phyloP scores from a whole-genome alignment of 2,113 vertebrate genomes.

The Nyctibius bracteatus region DNA sequence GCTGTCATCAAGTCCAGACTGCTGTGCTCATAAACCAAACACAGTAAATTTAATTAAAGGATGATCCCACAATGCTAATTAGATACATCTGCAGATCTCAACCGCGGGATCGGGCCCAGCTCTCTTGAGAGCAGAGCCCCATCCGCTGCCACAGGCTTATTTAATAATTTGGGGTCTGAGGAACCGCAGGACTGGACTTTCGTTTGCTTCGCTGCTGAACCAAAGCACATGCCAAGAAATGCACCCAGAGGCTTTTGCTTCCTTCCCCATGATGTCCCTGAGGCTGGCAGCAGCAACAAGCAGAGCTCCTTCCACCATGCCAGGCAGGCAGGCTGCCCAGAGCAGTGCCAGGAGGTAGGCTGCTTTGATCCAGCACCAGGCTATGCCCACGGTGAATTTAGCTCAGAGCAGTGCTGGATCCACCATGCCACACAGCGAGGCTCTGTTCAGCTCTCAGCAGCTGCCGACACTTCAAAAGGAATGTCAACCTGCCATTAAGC shows the following conservation, averaged over 20 bases:
- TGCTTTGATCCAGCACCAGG: background rate
- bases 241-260: background rate
- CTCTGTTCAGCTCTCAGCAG: background rate
- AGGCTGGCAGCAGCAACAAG: background rate
- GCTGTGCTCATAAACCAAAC: conserved; percentile 38
- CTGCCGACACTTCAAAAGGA: background rate
- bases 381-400: background rate
- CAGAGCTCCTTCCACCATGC: background rate
- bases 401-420: background rate
- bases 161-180: background rate
- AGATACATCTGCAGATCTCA: conserved; percentile 1
- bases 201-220: background rate
- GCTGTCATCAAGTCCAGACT: conserved; percentile 43
- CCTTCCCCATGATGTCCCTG: background rate
- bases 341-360: background rate
- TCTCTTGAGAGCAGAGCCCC: background rate
- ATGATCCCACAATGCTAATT: conserved; percentile 26
- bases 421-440: rapidly evolving
- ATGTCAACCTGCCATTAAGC: background rate
- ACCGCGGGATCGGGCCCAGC: background rate
- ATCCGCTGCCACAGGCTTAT: rapidly evolving
- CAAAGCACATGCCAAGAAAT: background rate
- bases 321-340: background rate
- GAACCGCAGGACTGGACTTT: background rate
- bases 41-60: conserved; percentile 32